These are phyloP conservation scores for Apodemus sylvaticus DNA, from an alignment of 2,113 vertebrate species.

Conservation along the genomic window DNA sequence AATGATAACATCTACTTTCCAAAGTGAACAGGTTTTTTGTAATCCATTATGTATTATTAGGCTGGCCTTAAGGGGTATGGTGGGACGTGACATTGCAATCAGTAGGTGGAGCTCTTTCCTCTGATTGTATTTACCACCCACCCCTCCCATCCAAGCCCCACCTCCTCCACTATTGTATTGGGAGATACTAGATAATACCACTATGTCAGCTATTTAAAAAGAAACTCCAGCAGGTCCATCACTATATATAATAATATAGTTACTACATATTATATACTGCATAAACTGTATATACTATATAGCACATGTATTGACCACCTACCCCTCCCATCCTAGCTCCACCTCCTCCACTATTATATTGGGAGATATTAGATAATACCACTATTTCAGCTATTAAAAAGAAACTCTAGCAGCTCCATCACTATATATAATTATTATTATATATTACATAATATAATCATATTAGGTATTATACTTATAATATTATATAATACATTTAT, in stretches of 20 bases:
- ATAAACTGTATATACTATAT: too few species aligned
- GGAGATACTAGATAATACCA: background rate
- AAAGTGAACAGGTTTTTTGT: background rate
- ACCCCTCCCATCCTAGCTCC: background rate
- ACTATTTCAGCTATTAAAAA: background rate
- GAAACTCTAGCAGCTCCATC: background rate
- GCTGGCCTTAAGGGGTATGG: slow-evolving; percentile 38
- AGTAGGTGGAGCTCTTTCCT: slow-evolving; percentile 76
- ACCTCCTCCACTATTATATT: background rate
- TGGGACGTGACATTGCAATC: slow-evolving; percentile 35
- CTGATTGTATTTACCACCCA: slow-evolving; percentile 54
- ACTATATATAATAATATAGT: background rate
- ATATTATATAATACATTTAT: too few species aligned
- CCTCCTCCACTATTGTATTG: background rate
- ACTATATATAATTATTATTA: background rate
- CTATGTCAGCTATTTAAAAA: background rate
- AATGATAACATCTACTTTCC: background rate
- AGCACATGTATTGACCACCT: slow-evolving; percentile 33
- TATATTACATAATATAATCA: too few species aligned
- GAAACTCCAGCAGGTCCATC: background rate
- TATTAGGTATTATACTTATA: too few species aligned
- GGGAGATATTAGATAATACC: background rate
- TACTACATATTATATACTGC: too few species aligned
- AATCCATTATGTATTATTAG: background rate
- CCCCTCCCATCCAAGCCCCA: background rate